A percentile compares a stretch with the other conserved stretches of the same genome.
These are phyloP conservation scores for Linurgus olivaceus DNA, from an alignment of 2,797 vertebrate species.

Conservation along the genomic window DNA sequence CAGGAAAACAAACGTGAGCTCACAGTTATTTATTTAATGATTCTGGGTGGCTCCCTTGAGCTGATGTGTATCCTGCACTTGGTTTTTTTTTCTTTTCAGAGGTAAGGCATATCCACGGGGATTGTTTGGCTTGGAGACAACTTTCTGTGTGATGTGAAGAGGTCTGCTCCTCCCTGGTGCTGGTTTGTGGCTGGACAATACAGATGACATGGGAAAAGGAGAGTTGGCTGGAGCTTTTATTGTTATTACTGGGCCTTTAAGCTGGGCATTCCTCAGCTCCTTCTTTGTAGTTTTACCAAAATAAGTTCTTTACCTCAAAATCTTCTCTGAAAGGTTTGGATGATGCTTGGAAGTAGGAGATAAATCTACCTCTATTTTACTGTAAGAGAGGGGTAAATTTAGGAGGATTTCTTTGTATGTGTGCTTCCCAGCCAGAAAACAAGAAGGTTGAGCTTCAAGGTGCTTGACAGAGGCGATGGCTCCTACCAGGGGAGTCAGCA, in stretches of 20 bases:
- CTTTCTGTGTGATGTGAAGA: not conserved
- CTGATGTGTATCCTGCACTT: not conserved
- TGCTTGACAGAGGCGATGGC: not conserved
- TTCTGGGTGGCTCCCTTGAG: not conserved
- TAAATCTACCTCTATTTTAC: not conserved
- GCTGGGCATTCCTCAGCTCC: conserved; percentile 21
- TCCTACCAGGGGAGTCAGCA: conserved; percentile 21
- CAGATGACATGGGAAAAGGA: not conserved
- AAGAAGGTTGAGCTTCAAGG: not conserved
- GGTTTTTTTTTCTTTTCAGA: not conserved
- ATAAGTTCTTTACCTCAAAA: not conserved
- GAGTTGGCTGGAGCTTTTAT: not conserved
- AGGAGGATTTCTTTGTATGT: not conserved
- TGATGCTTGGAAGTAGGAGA: not conserved
- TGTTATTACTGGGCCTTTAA: conserved; percentile 17
- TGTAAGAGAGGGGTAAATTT: not conserved
- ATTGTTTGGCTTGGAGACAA: not conserved
- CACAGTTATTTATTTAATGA: not conserved
- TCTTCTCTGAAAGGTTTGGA: not conserved
- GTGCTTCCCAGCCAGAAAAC: not conserved
- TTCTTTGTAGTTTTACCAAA: not conserved
- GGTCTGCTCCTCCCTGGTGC: conserved; percentile 1
- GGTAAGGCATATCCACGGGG: not conserved
- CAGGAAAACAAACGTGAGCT: not conserved
- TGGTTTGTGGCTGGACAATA: not conserved